Conservation (phyloP, 2,797 vertebrate species). For the Gobionotothen gibberifrons region DNA sequence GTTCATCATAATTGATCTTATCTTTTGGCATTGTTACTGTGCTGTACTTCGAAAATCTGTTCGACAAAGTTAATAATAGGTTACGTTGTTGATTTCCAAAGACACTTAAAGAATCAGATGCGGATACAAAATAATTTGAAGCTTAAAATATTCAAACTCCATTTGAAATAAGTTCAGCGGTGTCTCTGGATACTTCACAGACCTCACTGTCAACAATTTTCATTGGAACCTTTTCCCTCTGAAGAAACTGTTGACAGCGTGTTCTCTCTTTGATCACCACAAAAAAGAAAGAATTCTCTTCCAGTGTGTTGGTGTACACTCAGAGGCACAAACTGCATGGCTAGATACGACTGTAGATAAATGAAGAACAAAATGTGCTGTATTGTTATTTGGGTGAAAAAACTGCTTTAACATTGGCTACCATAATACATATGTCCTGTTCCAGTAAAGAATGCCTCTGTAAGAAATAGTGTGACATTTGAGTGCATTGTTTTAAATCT, state of each 20-base stretch:
- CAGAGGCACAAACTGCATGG: background rate
- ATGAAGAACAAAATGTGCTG: background rate
- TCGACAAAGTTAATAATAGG: background rate
- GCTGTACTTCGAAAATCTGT: background rate
- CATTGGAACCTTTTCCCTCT: background rate
- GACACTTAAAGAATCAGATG: background rate
- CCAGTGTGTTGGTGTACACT: background rate
- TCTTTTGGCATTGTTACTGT: background rate
- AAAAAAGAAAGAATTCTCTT: background rate
- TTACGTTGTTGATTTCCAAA: background rate
- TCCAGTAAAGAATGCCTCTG: background rate
- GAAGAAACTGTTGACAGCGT: background rate
- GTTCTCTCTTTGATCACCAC: slow-evolving; percentile 5
- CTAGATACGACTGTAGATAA: background rate
- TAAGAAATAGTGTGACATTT: background rate
- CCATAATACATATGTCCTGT: slow-evolving; percentile 7
- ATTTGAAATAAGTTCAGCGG: background rate
- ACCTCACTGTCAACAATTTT: background rate
- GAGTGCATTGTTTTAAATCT: background rate
- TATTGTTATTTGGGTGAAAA: background rate
- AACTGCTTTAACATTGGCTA: background rate
- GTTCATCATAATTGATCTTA: slow-evolving; percentile 24
- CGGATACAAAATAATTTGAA: background rate
- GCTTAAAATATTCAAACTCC: background rate
- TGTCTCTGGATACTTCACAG: background rate